Conservation (phyloP, 2,888 invertebrate genomes). For the Cerastis leucographa region DNA sequence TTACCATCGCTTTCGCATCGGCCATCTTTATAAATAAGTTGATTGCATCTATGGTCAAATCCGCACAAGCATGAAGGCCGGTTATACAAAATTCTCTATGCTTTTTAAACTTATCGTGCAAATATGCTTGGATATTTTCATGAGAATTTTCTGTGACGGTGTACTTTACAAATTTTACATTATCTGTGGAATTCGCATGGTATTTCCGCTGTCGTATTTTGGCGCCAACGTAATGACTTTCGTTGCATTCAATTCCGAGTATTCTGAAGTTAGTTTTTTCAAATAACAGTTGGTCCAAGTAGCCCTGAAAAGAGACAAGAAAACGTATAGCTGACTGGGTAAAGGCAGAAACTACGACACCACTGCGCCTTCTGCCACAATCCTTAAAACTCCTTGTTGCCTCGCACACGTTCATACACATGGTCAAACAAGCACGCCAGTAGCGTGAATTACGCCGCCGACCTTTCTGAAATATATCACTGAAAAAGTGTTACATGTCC, state of each 20-base stretch:
- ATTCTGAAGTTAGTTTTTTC: constrained; percentile 91
- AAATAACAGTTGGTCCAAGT: constrained; percentile 92
- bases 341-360: neutral
- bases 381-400: neutral
- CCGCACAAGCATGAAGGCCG: constrained; percentile 95
- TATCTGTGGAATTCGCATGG: constrained; percentile 86
- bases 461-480: neutral
- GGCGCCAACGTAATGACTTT: constrained; percentile 90
- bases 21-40: constrained; percentile 91
- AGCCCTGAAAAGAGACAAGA: constrained; percentile 90
- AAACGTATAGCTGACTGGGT: neutral
- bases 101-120: constrained; percentile 82
- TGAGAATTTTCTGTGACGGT: constrained; percentile 89
- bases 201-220: constrained; percentile 90
- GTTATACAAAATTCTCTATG: constrained; percentile 79
- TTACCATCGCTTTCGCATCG: constrained; percentile 89
- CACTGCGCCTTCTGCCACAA: neutral
- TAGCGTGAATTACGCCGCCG: too few relatives aligned
- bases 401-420: neutral
- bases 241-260: constrained; percentile 92
- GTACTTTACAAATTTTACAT: constrained; percentile 91
- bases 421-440: too few relatives aligned
- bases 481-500: neutral
- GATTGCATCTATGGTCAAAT: constrained; percentile 93
- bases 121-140: constrained; percentile 80